Evolutionary conservation across 1,140 invertebrate species (phyloP), one percentile per base, ranked within the genome.

Genomic region (Zeugodacus cucurbitae): DNA sequence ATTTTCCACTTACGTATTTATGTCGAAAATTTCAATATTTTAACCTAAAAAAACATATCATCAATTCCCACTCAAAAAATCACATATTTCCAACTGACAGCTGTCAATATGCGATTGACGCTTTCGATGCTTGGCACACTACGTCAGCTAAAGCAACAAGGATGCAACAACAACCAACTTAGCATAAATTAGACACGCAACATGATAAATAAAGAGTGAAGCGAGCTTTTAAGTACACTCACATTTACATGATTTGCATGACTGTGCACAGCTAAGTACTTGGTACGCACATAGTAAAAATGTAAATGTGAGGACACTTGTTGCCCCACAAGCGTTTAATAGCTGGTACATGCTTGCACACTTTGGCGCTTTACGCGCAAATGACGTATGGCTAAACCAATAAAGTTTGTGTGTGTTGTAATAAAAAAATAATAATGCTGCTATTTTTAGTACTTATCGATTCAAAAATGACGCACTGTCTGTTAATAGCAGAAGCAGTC

Each of bases 401-500:
- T 67, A 34, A 67, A 67, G 8, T n/a, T n/a, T 67, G 29, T 32
- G 64, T 67, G 11, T 29, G 26, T 67, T 29, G 26, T 17, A 34
- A 32, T 5, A 67, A 67, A 17, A 67, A 20, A 29, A 62, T n/a
- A 17, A 8, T 26, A n/a, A 4, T 26, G 4, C 4, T 67, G 26
- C 64, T 67, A 67, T 67, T 67, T 67, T 67, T 67, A 67, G 32
- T 34, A 32, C 34, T 67, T 67, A 67, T 67, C 64, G 64, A 67
- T 67, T 20, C 7, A n/a, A 22, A 67, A 67, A 67, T 67, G 29
- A 67, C 64, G 64, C 64, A 67, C 64, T 32, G 64, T 32, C 64
- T 17, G 29, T 34, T 34, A 67, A 34, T 34, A 32, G 64, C n/a
- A 26, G 4, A 20, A 32, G 64, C n/a, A 26, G 4, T 20, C 10